Conservation (phyloP, 2,888 invertebrate genomes). For the Leptura quadrifasciata region DNA sequence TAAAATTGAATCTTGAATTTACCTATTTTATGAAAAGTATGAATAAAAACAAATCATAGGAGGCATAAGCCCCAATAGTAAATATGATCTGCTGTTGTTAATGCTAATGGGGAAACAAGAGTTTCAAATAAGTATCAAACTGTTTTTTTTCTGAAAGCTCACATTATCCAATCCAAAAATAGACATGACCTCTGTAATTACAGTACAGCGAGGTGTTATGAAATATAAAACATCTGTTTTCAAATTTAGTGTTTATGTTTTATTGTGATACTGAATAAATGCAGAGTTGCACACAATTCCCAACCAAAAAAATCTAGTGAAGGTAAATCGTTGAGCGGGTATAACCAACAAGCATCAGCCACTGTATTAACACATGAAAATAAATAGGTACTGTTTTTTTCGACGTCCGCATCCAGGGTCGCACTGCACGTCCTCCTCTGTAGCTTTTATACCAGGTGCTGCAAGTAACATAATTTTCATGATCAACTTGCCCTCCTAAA, state of each 20-base stretch:
- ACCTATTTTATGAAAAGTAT: neutral
- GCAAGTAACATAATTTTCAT: conserved; percentile 73
- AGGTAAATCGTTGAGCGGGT: conserved; percentile 75
- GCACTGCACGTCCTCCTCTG: conserved; percentile 67
- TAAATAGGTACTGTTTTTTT: conserved; percentile 75
- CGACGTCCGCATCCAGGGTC: conserved; percentile 66
- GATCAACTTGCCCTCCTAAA: conserved; percentile 71
- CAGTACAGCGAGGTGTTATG: conserved; percentile 26
- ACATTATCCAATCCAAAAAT: conserved; percentile 27
- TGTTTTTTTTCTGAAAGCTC: conserved; percentile 21
- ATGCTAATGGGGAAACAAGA: neutral
- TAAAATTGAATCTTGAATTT: neutral
- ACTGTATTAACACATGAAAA: conserved; percentile 75
- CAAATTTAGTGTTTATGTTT: conserved; percentile 24
- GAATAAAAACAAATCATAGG: neutral
- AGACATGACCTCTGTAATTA: conserved; percentile 32
- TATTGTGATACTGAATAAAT: conserved; percentile 55
- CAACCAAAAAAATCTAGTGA: conserved; percentile 74
- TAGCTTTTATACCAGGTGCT: conserved; percentile 71
- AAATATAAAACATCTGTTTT: conserved; percentile 34
- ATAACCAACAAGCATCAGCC: conserved; percentile 75
- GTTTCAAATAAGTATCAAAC: neutral
- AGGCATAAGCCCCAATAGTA: neutral
- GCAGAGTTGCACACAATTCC: conserved; percentile 71
- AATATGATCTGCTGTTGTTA: neutral